A percentile compares a stretch with the other conserved stretches of the same genome.
Evolutionary conservation across 2,888 invertebrate genomes (phyloP).

Genomic region (Hecatera dysodea): DNA sequence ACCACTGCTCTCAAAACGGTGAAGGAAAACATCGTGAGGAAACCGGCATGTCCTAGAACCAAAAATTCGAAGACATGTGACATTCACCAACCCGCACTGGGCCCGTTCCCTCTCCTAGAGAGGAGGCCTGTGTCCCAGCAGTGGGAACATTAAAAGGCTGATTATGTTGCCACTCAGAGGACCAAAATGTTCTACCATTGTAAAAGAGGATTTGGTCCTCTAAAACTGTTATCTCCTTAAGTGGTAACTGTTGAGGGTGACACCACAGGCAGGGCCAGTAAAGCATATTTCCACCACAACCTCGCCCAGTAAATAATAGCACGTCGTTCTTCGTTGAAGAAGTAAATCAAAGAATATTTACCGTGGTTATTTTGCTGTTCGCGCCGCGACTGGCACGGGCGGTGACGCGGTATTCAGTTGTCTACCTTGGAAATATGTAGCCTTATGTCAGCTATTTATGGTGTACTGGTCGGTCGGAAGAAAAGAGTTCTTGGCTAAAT

Average conservation of each 20-base stretch:
- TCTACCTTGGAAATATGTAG: background rate
- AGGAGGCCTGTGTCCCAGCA: too few relatives aligned
- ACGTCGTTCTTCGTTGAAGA: background rate
- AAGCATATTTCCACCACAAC: slow-evolving; percentile 2
- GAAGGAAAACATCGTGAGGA: too few relatives aligned
- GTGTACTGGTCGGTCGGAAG: background rate
- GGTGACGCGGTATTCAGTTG: slow-evolving; percentile 20
- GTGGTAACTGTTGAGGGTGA: background rate
- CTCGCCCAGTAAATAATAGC: slow-evolving; percentile 11
- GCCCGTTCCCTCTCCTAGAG: too few relatives aligned
- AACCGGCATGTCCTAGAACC: too few relatives aligned
- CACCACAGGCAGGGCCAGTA: background rate
- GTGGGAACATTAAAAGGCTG: too few relatives aligned
- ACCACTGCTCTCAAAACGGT: too few relatives aligned
- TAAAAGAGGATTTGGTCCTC: too few relatives aligned
- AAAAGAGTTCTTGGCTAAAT: too few relatives aligned
- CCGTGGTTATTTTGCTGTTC: slow-evolving; percentile 4
- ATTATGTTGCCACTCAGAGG: too few relatives aligned
- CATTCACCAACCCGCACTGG: too few relatives aligned
- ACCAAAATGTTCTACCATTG: too few relatives aligned
- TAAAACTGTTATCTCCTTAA: background rate
- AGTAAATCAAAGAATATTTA: slow-evolving; percentile 41
- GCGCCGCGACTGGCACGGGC: slow-evolving; percentile 44
- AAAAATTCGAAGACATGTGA: too few relatives aligned
- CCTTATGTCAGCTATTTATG: slow-evolving; percentile 8